phyloP scores from a whole-genome alignment of 2,888 invertebrate species.

The Apamea anceps region DNA sequence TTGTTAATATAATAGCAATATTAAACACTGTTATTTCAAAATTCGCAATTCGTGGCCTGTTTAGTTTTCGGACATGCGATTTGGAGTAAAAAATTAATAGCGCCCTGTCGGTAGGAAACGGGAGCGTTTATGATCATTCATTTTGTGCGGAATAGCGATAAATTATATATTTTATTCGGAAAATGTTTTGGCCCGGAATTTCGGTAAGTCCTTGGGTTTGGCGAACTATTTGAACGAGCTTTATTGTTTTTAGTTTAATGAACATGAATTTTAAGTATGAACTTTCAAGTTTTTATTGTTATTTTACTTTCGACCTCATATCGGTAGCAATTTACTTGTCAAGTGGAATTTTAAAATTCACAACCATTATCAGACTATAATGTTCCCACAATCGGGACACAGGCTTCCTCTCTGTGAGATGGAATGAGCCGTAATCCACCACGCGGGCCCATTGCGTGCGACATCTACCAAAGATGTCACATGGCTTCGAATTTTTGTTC shows the following conservation, averaged over 20 bases:
- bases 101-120: constrained; percentile 60
- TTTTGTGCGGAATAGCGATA: constrained; percentile 54
- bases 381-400: not conserved
- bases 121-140: constrained; percentile 65
- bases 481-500: not conserved
- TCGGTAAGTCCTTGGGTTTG: constrained; percentile 21
- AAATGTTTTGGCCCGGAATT: constrained; percentile 31
- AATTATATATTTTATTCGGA: constrained; percentile 57
- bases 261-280: constrained; percentile 5
- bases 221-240: constrained; percentile 10
- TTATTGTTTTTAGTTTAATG: constrained; percentile 6
- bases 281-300: not conserved
- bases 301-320: not conserved
- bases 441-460: not conserved
- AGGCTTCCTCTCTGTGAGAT: not conserved
- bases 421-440: not conserved
- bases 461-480: not conserved
- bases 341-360: not conserved
- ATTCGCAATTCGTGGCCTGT: constrained; percentile 77
- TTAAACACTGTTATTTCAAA: constrained; percentile 81
- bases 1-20: constrained; percentile 79
- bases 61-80: constrained; percentile 79
- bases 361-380: not conserved
- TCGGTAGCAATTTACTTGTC: not conserved
- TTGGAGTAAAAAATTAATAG: constrained; percentile 74